Evolutionary conservation across 1,140 invertebrate genomes (phyloP).

Genomic region (roundworm (Caenorhabditis elegans)): WBcel235 BX284604.4:14742501-14743000

Average conservation of each 20-base stretch:
- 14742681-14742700: neutral
- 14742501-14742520: no score
- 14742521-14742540: neutral
- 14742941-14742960: no score
- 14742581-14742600: neutral
- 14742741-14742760: conserved; percentile 36
- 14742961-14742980: no score
- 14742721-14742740: conserved; percentile 41
- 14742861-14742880: neutral
- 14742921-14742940: no score
- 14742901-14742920: no score
- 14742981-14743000: no score
- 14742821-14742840: conserved; percentile 48
- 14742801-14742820: conserved; percentile 41
- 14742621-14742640: conserved; percentile 14
- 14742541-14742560: neutral
- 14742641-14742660: neutral
- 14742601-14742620: conserved; percentile 8
- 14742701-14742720: neutral
- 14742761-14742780: conserved; percentile 39
- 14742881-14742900: no score
- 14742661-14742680: neutral
- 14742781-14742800: conserved; percentile 42
- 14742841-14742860: conserved; percentile 38
- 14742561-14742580: neutral